Evolutionary conservation across 1,140 invertebrate species (phyloP).

Genomic region (Proales similis): DNA sequence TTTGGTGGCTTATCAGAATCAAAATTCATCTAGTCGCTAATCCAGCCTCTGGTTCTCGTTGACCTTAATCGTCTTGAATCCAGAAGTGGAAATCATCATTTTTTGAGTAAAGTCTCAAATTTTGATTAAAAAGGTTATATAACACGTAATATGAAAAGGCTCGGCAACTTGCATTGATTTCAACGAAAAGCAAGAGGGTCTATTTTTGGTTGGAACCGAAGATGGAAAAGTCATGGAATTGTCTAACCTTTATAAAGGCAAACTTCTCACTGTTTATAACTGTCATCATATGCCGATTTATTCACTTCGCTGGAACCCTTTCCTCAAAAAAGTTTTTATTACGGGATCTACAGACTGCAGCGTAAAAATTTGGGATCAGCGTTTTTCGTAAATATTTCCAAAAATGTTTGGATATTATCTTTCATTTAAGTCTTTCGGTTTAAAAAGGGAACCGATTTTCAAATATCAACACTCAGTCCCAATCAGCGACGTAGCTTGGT

Average conservation of each 20-base stretch:
- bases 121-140: not conserved
- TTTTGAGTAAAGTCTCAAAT: not conserved
- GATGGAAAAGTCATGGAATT: constrained; percentile 83
- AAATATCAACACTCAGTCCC: constrained; percentile 79
- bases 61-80: not conserved
- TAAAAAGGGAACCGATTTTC: constrained; percentile 72
- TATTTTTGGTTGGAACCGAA: constrained; percentile 82
- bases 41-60: not conserved
- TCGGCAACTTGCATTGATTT: constrained; percentile 80
- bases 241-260: constrained; percentile 72
- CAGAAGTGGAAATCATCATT: not conserved
- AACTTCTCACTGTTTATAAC: constrained; percentile 67
- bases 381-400: constrained; percentile 44
- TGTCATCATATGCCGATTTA: constrained; percentile 81
- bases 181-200: constrained; percentile 67
- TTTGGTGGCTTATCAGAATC: constrained; percentile 42
- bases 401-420: constrained; percentile 32
- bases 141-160: constrained; percentile 53
- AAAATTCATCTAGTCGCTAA: constrained; percentile 48
- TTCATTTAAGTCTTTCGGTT: constrained; percentile 38
- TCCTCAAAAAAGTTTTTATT: constrained; percentile 73
- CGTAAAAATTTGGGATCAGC: constrained; percentile 84
- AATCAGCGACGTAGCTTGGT: constrained; percentile 84
- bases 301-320: constrained; percentile 75
- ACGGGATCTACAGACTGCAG: constrained; percentile 85